Conservation (phyloP, 2,888 invertebrate species). For the Chrysolina americana region DNA sequence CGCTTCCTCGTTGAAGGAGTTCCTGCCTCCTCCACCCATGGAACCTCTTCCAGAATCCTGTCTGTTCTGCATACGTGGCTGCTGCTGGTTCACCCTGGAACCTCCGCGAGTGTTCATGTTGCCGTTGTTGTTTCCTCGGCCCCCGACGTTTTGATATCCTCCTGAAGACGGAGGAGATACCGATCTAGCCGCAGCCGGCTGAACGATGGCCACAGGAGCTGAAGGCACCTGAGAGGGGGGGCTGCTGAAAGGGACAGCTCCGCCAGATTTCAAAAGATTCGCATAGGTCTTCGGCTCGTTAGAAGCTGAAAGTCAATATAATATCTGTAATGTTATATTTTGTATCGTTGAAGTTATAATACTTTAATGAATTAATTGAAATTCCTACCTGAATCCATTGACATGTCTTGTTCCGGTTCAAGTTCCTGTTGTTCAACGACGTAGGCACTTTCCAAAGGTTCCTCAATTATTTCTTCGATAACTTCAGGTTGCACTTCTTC, state of each 20-base stretch:
- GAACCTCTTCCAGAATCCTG: conserved; percentile 60
- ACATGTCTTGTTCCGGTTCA: conserved; percentile 57
- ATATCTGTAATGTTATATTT: too few species aligned
- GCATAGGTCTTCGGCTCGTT: conserved; percentile 91
- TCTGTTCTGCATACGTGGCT: conserved; percentile 58
- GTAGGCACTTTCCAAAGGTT: conserved; percentile 57
- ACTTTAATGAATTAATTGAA: too few species aligned
- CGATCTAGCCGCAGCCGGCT: conserved; percentile 23
- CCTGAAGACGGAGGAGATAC: conserved; percentile 16
- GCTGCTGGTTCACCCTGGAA: conserved; percentile 48
- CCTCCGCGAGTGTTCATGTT: conserved; percentile 44
- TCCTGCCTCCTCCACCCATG: conserved; percentile 57
- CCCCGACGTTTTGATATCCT: conserved; percentile 36
- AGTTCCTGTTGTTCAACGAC: conserved; percentile 50
- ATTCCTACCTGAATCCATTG: conserved; percentile 50
- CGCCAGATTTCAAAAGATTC: conserved; percentile 79
- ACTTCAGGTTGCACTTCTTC: conserved; percentile 57
- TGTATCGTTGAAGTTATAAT: too few species aligned
- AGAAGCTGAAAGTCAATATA: conserved; percentile 59
- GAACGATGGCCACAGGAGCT: conserved; percentile 13
- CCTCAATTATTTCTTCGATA: conserved; percentile 59
- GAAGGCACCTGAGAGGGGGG: conserved; percentile 32
- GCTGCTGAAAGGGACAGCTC: conserved; percentile 54
- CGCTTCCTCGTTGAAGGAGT: conserved; percentile 63
- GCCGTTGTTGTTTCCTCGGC: conserved; percentile 31